Percentiles rank a stretch among this genome's conserved stretches.
phyloP scores from a whole-genome alignment of 1,140 invertebrate genomes.

The Leptopilina clavipes region DNA sequence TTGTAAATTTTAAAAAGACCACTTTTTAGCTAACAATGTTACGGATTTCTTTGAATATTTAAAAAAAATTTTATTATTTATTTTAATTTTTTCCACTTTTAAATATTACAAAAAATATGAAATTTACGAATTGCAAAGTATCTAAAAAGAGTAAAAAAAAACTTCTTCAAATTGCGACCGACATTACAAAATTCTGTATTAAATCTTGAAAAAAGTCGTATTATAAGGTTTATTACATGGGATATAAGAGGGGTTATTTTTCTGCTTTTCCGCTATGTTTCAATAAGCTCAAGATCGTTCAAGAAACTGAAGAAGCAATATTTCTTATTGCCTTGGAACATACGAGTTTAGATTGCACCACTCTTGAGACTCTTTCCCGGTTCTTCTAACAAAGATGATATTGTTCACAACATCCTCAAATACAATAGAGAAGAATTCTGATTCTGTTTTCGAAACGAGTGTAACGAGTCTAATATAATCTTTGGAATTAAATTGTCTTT shows the following conservation, averaged over 20 bases:
- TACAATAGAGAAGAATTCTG: neutral
- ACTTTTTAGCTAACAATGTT: no score
- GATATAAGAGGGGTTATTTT: constrained; percentile 13
- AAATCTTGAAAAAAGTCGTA: neutral
- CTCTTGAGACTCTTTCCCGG: neutral
- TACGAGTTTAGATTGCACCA: constrained; percentile 27
- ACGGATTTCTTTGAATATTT: no score
- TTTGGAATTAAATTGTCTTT: neutral
- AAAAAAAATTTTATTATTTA: no score
- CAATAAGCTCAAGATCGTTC: constrained; percentile 59
- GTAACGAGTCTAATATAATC: neutral
- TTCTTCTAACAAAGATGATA: constrained; percentile 7
- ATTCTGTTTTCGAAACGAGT: neutral
- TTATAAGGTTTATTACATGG: neutral
- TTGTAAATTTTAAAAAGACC: no score
- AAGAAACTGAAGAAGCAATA: constrained; percentile 59
- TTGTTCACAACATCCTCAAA: constrained; percentile 19
- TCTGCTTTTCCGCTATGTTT: constrained; percentile 29
- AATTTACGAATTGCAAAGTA: no score
- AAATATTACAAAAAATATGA: no score
- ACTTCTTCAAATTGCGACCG: no score
- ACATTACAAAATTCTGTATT: neutral
- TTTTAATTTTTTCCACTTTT: no score
- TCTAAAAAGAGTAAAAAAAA: no score
- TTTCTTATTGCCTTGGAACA: constrained; percentile 54